A percentile compares a stretch with the other conserved stretches of the same genome.
Evolutionary conservation across 2,797 vertebrate genomes (phyloP).

Genomic region (Podarcis siculus): DNA sequence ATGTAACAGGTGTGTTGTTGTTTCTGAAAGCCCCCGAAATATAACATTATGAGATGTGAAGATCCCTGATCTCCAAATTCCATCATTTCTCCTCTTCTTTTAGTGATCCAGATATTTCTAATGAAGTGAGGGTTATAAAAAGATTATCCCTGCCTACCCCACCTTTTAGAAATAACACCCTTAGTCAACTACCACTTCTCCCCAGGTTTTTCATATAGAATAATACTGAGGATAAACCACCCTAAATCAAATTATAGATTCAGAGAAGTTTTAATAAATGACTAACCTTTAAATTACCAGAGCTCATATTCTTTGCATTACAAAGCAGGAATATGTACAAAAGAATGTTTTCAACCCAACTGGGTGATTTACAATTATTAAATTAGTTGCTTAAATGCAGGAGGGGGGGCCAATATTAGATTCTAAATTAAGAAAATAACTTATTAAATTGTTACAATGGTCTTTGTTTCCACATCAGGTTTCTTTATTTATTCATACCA

Average conservation of each 20-base stretch:
- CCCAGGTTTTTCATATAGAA: neutral
- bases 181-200: neutral
- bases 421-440: neutral
- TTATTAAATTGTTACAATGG: neutral
- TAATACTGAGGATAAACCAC: slow-evolving; percentile 4
- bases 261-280: neutral
- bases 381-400: neutral
- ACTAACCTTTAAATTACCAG: slow-evolving; percentile 9
- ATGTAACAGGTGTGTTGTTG: neutral
- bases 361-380: neutral
- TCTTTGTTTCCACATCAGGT: neutral
- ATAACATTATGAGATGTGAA: neutral
- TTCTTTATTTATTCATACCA: neutral
- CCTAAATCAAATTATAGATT: neutral
- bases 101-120: neutral
- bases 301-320: neutral
- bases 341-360: neutral
- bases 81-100: neutral
- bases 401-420: neutral
- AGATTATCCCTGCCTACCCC: neutral
- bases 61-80: neutral
- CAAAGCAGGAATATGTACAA: neutral
- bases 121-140: neutral
- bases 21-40: neutral
- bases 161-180: neutral